Evolutionary conservation across 2,797 vertebrate species (phyloP).

Genomic region (Sarcoramphus papa): DNA sequence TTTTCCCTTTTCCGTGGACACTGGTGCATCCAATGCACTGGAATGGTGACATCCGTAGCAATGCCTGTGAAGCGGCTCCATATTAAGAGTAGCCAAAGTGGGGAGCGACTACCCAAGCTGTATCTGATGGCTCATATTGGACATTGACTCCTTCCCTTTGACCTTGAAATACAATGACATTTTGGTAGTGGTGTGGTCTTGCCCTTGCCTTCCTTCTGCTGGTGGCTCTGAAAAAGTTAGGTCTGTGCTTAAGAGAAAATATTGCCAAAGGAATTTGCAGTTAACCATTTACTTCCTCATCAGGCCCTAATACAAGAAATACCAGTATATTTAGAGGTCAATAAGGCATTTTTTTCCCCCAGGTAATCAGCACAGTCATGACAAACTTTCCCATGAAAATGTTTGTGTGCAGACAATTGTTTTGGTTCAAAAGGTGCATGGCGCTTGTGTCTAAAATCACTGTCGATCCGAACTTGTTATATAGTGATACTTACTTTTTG

Average conservation of each 20-base stretch:
- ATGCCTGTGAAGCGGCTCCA: neutral
- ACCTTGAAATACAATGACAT: neutral
- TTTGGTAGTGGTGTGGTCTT: neutral
- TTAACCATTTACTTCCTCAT: neutral
- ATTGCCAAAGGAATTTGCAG: neutral
- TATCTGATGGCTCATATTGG: neutral
- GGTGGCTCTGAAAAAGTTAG: neutral
- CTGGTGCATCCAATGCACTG: neutral
- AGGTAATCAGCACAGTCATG: neutral
- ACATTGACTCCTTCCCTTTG: neutral
- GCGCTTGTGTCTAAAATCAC: neutral
- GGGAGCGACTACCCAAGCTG: neutral
- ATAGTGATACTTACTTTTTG: neutral
- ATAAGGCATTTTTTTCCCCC: neutral
- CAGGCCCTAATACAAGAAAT: neutral
- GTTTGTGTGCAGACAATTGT: neutral
- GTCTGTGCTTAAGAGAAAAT: neutral
- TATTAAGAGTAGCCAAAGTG: neutral
- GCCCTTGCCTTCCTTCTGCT: neutral
- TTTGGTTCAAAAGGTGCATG: neutral
- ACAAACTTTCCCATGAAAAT: neutral
- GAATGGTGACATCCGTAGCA: neutral
- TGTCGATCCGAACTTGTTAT: fast-evolving
- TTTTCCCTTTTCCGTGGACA: neutral
- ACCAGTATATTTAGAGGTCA: neutral